A percentile compares a stretch with the other conserved stretches of the same genome.
Conservation (phyloP, 1,140 invertebrate species). For the Caenorhabditis latens region DNA sequence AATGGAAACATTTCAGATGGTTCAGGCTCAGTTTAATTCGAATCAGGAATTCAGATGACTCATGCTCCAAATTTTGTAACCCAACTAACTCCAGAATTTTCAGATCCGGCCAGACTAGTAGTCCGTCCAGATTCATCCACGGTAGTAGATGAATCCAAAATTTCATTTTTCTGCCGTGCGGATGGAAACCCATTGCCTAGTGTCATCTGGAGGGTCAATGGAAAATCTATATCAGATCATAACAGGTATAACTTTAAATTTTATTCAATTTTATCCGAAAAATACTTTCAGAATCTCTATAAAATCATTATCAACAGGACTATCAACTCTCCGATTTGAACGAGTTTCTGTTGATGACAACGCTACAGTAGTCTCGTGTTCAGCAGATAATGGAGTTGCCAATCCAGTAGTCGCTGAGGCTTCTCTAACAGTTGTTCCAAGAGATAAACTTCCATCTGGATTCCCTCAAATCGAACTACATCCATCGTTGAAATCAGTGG, state of each 20-base stretch:
- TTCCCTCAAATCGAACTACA: slow-evolving; percentile 90
- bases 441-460: slow-evolving; percentile 88
- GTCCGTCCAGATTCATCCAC: slow-evolving; percentile 77
- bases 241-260: slow-evolving; percentile 80
- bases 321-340: slow-evolving; percentile 87
- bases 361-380: slow-evolving; percentile 92
- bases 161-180: slow-evolving; percentile 93
- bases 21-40: not conserved
- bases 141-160: slow-evolving; percentile 89
- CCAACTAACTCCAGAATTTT: not conserved
- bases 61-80: not conserved
- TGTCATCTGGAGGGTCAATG: slow-evolving; percentile 91
- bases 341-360: slow-evolving; percentile 87
- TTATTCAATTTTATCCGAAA: not conserved
- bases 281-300: slow-evolving; percentile 79
- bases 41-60: not conserved
- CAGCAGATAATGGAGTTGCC: slow-evolving; percentile 94
- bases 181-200: slow-evolving; percentile 88
- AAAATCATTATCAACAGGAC: slow-evolving; percentile 82
- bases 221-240: slow-evolving; percentile 84
- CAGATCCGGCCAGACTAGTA: slow-evolving; percentile 66
- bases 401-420: slow-evolving; percentile 91
- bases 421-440: slow-evolving; percentile 85
- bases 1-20: not conserved
- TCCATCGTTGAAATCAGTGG: slow-evolving; percentile 90